Evolutionary conservation across 1,140 invertebrate genomes (phyloP).

Genomic region (Phymastichus coffea): DNA sequence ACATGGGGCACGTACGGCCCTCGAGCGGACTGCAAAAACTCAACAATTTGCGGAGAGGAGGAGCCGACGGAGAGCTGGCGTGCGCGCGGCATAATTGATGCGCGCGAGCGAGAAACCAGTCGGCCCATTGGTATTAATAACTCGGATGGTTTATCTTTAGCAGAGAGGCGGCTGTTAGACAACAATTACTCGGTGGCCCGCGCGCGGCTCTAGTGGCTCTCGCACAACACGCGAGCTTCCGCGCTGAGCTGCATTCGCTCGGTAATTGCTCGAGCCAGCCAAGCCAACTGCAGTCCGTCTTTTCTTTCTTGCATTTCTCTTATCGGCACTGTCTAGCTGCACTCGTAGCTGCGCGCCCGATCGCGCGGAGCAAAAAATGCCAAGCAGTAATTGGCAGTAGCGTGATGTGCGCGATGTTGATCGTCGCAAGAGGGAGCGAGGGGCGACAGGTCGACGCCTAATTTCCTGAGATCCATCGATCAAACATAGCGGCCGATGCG

Average conservation of each 20-base stretch:
- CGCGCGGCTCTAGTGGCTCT: no score
- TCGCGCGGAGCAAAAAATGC: slow-evolving; percentile 38
- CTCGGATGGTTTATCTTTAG: slow-evolving; percentile 22
- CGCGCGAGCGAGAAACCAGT: slow-evolving; percentile 3
- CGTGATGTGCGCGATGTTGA: slow-evolving; percentile 45
- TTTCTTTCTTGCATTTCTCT: slow-evolving; percentile 2
- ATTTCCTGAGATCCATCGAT: slow-evolving; percentile 58
- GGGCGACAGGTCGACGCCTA: slow-evolving; percentile 56
- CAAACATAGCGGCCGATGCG: slow-evolving; percentile 48
- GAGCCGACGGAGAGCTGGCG: neutral
- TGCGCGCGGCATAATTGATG: slow-evolving; percentile 14
- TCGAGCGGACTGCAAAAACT: slow-evolving; percentile 8
- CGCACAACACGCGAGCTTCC: slow-evolving; percentile 28
- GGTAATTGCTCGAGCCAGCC: slow-evolving; percentile 27
- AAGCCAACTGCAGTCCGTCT: slow-evolving; percentile 1
- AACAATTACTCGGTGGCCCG: slow-evolving; percentile 12
- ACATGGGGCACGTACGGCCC: no score
- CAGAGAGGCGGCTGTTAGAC: slow-evolving; percentile 19
- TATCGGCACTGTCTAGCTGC: neutral
- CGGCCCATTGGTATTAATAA: slow-evolving; percentile 22
- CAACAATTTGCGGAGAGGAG: slow-evolving; percentile 10
- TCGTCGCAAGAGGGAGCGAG: slow-evolving; percentile 48
- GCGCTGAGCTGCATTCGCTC: slow-evolving; percentile 4
- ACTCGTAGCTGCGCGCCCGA: neutral
- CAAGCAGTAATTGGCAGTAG: slow-evolving; percentile 50